Evolutionary conservation across 2,888 invertebrate genomes (phyloP).

Genomic region (Ophion ellenae): DNA sequence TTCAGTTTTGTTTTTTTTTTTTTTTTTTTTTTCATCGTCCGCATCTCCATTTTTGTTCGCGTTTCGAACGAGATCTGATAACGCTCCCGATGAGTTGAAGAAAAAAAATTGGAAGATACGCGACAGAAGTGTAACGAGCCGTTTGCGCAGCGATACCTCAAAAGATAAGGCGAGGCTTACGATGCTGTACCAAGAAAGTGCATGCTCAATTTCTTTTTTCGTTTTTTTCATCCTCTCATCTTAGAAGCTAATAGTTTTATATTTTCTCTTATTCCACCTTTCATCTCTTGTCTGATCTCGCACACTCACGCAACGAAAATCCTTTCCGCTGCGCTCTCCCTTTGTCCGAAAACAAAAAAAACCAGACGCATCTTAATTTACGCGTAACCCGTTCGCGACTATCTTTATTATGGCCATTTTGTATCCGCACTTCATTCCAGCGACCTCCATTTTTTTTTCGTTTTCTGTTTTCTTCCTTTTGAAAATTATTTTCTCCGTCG

Average conservation of each 20-base stretch:
- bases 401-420: conserved; percentile 72
- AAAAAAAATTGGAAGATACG: conserved; percentile 21
- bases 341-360: conserved; percentile 15
- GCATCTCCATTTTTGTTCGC: neutral
- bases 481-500: conserved; percentile 43
- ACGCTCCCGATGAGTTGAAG: neutral
- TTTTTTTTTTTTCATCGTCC: neutral
- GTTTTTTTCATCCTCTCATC: conserved; percentile 32
- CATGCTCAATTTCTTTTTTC: conserved; percentile 44
- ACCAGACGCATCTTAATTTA: conserved; percentile 53
- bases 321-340: conserved; percentile 65
- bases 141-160: conserved; percentile 59
- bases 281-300: conserved; percentile 18
- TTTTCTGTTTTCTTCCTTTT: conserved; percentile 49
- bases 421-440: conserved; percentile 25
- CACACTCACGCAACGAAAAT: conserved; percentile 68
- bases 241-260: conserved; percentile 60
- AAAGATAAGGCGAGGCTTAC: conserved; percentile 60
- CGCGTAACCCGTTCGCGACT: conserved; percentile 57
- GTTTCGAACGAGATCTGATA: neutral
- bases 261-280: conserved; percentile 1
- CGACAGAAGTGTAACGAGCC: conserved; percentile 30
- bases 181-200: conserved; percentile 68
- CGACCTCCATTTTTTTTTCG: conserved; percentile 43
- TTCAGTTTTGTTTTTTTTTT: neutral